Evolutionary conservation across 2,797 vertebrate genomes (phyloP).

Genomic region (Danio kyathit): DNA sequence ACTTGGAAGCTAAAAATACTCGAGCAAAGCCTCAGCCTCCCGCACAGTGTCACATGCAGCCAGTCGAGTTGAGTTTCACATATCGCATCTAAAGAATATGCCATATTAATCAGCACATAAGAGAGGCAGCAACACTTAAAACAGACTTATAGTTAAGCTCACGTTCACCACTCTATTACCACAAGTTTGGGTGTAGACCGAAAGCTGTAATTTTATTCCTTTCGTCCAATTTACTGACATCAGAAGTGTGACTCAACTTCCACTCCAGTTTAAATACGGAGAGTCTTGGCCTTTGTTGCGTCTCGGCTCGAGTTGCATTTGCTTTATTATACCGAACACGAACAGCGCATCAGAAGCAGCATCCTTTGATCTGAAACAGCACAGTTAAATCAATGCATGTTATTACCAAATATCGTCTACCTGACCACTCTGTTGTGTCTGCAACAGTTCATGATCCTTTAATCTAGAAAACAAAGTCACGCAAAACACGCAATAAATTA

Average conservation of each 20-base stretch:
- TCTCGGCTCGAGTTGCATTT: conserved; percentile 8
- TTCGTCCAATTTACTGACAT: conserved; percentile 19
- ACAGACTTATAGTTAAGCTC: neutral
- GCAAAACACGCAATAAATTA: neutral
- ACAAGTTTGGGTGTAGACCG: neutral
- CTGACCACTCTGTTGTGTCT: neutral
- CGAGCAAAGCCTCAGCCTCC: conserved; percentile 39
- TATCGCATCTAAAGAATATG: conserved; percentile 11
- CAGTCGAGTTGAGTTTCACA: conserved; percentile 45
- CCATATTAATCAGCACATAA: neutral
- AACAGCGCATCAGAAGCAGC: neutral
- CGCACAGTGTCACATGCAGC: conserved; percentile 47
- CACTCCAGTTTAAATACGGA: neutral
- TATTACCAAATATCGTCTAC: neutral
- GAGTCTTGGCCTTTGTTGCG: neutral
- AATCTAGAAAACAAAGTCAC: neutral
- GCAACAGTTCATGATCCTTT: neutral
- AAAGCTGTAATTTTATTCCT: conserved; percentile 17
- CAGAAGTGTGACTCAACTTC: conserved; percentile 38
- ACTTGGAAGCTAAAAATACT: conserved; percentile 51
- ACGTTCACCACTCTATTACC: neutral
- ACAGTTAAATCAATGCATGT: neutral
- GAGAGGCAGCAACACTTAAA: neutral
- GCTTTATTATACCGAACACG: neutral
- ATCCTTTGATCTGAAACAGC: conserved; percentile 2